Evolutionary conservation across 2,888 invertebrate genomes (phyloP).

Genomic region (Metopia argyrocephala): DNA sequence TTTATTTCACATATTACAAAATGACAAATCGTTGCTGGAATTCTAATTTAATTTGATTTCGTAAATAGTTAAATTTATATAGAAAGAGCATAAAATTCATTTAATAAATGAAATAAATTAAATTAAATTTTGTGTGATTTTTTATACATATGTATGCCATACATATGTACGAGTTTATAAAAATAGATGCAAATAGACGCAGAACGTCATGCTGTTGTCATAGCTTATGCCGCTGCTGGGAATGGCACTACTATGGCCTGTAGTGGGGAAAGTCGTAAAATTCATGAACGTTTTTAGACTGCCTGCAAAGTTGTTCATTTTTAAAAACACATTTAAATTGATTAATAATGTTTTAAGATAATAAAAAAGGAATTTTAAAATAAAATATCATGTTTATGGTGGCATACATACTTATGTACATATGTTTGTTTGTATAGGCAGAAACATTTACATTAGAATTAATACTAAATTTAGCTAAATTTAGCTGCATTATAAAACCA

Average conservation of each 20-base stretch:
- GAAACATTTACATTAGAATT: not conserved
- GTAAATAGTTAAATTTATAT: constrained; percentile 42
- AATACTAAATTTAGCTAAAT: not conserved
- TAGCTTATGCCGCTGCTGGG: not conserved
- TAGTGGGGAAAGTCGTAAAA: not conserved
- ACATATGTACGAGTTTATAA: no score
- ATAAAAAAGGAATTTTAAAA: not conserved
- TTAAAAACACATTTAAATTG: constrained; percentile 13
- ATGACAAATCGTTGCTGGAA: constrained; percentile 51
- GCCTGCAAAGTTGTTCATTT: constrained; percentile 10
- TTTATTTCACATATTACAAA: not conserved
- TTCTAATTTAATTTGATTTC: constrained; percentile 61
- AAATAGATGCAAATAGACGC: constrained; percentile 19
- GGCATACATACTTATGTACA: not conserved
- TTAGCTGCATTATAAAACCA: no score
- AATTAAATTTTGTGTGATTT: constrained; percentile 54
- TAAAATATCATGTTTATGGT: constrained; percentile 10
- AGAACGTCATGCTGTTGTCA: not conserved
- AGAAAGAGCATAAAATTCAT: constrained; percentile 12
- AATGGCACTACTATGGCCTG: not conserved
- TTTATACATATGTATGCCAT: no score
- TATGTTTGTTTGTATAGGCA: not conserved
- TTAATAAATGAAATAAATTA: constrained; percentile 43
- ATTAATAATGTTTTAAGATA: constrained; percentile 21
- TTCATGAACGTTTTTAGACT: not conserved